Conservation (phyloP, 2,888 invertebrate genomes). For the Acholoe squamosa region DNA sequence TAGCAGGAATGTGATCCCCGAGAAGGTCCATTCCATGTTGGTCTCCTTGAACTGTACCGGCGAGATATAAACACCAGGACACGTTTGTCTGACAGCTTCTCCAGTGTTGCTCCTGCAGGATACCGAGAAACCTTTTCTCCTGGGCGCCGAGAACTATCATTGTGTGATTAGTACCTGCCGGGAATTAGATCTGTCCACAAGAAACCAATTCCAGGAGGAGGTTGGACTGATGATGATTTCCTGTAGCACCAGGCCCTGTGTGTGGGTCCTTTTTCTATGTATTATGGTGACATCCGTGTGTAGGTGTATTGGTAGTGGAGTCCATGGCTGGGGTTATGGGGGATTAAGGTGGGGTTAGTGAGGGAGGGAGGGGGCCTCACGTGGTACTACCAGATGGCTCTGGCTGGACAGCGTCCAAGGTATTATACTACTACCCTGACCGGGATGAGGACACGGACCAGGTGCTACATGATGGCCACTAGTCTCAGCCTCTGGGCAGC, state of each 20-base stretch:
- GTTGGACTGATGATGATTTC: neutral
- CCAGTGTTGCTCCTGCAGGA: too few species aligned
- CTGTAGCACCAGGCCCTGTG: neutral
- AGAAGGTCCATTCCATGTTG: too few species aligned
- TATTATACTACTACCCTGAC: neutral
- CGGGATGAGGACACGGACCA: constrained; percentile 21
- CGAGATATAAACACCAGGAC: too few species aligned
- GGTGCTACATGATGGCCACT: constrained; percentile 19
- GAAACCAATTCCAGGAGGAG: neutral
- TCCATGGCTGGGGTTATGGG: neutral
- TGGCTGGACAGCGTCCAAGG: neutral
- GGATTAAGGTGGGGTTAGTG: neutral
- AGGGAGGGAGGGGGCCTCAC: neutral
- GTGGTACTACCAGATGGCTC: neutral
- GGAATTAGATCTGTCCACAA: neutral
- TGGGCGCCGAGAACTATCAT: neutral
- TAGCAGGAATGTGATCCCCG: too few species aligned
- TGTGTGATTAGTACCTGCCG: neutral
- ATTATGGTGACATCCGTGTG: too few species aligned
- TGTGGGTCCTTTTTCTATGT: too few species aligned
- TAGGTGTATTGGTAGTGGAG: neutral
- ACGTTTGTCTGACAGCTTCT: too few species aligned
- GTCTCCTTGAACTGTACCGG: too few species aligned
- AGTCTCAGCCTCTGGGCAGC: too few species aligned
- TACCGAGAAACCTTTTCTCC: too few species aligned